Evolutionary conservation across 2,113 vertebrate genomes (phyloP), one percentile per base, ranked within the genome.

Genomic region (Circaetus cinerascens): DNA sequence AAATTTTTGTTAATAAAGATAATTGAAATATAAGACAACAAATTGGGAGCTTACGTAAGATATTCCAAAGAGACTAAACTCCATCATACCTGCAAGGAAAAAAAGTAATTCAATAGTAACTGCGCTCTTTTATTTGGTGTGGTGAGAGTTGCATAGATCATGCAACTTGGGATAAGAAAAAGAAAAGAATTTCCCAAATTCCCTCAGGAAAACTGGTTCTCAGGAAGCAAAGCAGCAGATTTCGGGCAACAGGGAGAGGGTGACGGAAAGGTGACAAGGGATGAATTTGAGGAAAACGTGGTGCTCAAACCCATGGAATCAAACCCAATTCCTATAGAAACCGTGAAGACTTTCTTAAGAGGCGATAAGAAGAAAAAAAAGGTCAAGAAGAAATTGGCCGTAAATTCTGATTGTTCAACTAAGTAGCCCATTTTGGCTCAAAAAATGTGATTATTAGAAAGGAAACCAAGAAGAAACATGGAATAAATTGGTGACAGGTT

Each of bases 1-100:
- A 8, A 4, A 9, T 77, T 60, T n/a, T 50, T 55, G 21, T 11
- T 26, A 40, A 29, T n/a, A n/a, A 26, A 30, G 10, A 17, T 3
- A 29, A 19, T 10, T 7, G n/a, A 34, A 62, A 15, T 36, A 11
- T 8, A 13, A 12, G 9, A 12, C 9, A 10, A 34, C 27, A 48
- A 86, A 29, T 41, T 0, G 0, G 23, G 41, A 21, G 59, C 98
- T 99, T 98, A 99, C 99, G 4, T 99, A 99, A 88, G 98, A 76
- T 50, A 99, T 98, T 78, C 99, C 99, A 62, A 99, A 99, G 86
- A 99, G 98, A 93, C 98, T 99, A 94, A 99, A 99, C 86, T 99
- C 98, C 98, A 99, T 98, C 99, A 99, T 99, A 56, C 98, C 99
- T 99, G 96, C 9, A 94, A 96, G 2, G 40, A 86, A 85, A 56